Evolutionary conservation across 30 jellyfish, hydroid and myxozoan species (phyloP), one percentile per base, ranked within the genome.

Genomic region (Pseudorhiza aurosa): DNA sequence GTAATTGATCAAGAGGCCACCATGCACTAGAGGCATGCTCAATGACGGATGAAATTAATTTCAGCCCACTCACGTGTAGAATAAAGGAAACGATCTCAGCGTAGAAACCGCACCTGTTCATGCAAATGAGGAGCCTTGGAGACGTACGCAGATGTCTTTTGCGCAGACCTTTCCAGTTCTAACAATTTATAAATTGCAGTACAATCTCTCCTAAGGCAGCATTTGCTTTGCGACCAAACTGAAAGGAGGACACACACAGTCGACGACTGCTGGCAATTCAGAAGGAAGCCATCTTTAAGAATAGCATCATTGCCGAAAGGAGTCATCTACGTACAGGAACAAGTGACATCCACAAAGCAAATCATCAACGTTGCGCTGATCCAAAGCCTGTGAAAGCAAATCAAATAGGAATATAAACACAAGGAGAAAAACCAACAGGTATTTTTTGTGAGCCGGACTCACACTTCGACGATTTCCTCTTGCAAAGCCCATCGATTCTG

Each of bases 31-130:
- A n/a, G n/a, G n/a, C n/a, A n/a, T n/a, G n/a, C n/a, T n/a, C n/a
- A n/a, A n/a, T n/a, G n/a, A n/a, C n/a, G n/a, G n/a, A n/a, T n/a
- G n/a, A n/a, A n/a, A 40, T 7, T 40, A 46, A 46, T 27, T 46
- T 46, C 60, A 46, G 15, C 14, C 2, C 19, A 46, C 14, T 46
- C 60, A 46, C n/a, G 60, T 14, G 9, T 46, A 4, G 5, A 14
- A 8, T 4, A 46, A 27, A 4, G 60, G 19, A 14, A 8, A 4
- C 21, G 2, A 46, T 24, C 15, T 27, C 2, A 46, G 19, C 15
- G 60, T 8, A 58, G 77, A 24, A 64, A n/a, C 50, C 50, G 35
- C 24, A 64, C 77, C 77, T 64, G 77, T 58, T 10, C 10, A 64
- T 64, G 77, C 37, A 64, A 64, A 64, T 29, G 27, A 64, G 77